Evolutionary conservation across 2,797 vertebrate genomes (phyloP).

Genomic region (Cuniculus paca): DNA sequence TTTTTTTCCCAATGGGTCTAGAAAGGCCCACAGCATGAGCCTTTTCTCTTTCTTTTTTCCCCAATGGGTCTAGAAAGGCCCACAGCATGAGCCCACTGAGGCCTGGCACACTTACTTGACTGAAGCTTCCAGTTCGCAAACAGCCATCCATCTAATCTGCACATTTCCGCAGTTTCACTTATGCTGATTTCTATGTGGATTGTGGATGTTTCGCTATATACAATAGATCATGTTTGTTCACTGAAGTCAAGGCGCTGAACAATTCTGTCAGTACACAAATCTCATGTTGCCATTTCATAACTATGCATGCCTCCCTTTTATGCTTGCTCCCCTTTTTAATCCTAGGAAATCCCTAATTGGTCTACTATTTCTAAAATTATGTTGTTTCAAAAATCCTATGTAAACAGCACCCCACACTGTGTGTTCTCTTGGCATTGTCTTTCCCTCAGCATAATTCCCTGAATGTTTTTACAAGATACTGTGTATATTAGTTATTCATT

Average conservation of each 20-base stretch:
- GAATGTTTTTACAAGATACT: background rate
- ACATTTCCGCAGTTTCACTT: background rate
- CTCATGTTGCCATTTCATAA: background rate
- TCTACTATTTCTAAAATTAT: background rate
- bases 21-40: background rate
- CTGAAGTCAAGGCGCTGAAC: background rate
- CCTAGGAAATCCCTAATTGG: background rate
- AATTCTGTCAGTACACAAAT: background rate
- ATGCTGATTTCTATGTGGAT: no score
- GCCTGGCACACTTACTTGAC: background rate
- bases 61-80: background rate
- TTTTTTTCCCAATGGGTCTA: background rate
- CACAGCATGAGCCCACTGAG: accelerated
- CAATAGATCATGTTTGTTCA: background rate
- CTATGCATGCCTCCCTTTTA: background rate
- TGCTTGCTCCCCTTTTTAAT: background rate
- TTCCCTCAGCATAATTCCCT: background rate
- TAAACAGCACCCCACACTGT: background rate
- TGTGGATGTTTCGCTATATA: background rate
- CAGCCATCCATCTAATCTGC: background rate
- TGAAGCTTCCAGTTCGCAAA: slow-evolving; percentile 58
- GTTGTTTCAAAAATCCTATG: background rate
- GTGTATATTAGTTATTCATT: background rate
- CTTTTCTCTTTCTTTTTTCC: no score
- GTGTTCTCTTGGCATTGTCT: background rate